Evolutionary conservation across 2,113 vertebrate genomes (phyloP).

Genomic region (Porphyrio hochstetteri): DNA sequence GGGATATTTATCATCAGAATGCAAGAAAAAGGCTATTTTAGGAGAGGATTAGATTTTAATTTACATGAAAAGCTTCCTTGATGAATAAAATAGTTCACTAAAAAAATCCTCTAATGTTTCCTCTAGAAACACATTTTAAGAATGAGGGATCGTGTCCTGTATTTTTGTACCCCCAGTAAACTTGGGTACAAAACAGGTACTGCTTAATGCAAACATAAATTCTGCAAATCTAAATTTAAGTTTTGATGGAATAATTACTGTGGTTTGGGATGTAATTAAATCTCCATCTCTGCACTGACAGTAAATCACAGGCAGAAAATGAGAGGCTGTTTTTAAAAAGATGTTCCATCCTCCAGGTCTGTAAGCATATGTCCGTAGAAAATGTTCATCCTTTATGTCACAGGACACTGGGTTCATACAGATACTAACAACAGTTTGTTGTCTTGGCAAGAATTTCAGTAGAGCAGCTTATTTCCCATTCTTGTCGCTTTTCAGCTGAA

Average conservation of each 20-base stretch:
- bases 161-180: neutral
- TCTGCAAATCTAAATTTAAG: neutral
- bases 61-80: slow-evolving; percentile 53
- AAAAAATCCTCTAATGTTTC: neutral
- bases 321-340: neutral
- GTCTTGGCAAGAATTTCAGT: neutral
- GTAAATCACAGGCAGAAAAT: neutral
- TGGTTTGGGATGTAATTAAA: neutral
- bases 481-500: neutral
- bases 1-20: slow-evolving; percentile 63
- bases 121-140: neutral
- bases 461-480: neutral
- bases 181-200: neutral
- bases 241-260: neutral
- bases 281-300: neutral
- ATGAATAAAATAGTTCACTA: slow-evolving; percentile 6
- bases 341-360: neutral
- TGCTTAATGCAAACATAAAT: neutral
- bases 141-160: neutral
- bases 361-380: neutral
- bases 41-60: slow-evolving; percentile 56
- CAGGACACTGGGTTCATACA: neutral
- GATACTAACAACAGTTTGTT: neutral
- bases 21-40: slow-evolving; percentile 53
- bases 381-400: neutral